These are phyloP conservation scores for Neodiprion lecontei DNA, from an alignment of 1,140 invertebrate genomes.

Conservation along the genomic window DNA sequence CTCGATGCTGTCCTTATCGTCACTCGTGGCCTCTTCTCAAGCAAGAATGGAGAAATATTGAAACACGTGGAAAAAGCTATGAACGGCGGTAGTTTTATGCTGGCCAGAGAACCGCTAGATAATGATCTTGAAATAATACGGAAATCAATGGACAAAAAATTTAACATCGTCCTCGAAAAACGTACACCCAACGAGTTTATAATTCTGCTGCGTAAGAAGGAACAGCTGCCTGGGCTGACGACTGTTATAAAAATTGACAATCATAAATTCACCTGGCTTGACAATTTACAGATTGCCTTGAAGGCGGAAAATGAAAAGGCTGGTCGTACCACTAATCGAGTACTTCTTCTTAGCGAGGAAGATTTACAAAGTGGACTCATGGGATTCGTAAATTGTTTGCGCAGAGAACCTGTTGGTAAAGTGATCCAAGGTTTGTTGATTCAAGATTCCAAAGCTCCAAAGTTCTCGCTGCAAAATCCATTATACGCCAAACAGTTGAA, in stretches of 20 bases:
- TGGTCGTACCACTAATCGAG: not conserved
- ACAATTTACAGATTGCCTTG: slow-evolving; percentile 64
- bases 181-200: slow-evolving; percentile 38
- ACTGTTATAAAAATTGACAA: slow-evolving; percentile 47
- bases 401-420: slow-evolving; percentile 43
- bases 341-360: not conserved
- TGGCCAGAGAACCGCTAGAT: slow-evolving; percentile 53
- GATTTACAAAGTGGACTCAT: slow-evolving; percentile 63
- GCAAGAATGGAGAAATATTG: slow-evolving; percentile 32
- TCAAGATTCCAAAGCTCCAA: slow-evolving; percentile 30
- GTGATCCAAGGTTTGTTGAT: slow-evolving; percentile 34
- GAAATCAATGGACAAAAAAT: slow-evolving; percentile 29
- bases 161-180: slow-evolving; percentile 48
- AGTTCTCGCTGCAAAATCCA: slow-evolving; percentile 27
- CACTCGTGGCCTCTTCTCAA: slow-evolving; percentile 45
- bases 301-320: slow-evolving; percentile 56
- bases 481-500: slow-evolving; percentile 39
- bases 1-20: slow-evolving; percentile 65
- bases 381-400: slow-evolving; percentile 61
- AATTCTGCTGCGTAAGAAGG: slow-evolving; percentile 47
- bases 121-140: slow-evolving; percentile 28
- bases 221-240: slow-evolving; percentile 37
- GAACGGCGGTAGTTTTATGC: slow-evolving; percentile 58
- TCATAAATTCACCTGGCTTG: slow-evolving; percentile 62
- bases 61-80: slow-evolving; percentile 43